Base-by-base conservation (phyloP, 2,888 invertebrate genomes). In the Philereme transversata region DNA sequence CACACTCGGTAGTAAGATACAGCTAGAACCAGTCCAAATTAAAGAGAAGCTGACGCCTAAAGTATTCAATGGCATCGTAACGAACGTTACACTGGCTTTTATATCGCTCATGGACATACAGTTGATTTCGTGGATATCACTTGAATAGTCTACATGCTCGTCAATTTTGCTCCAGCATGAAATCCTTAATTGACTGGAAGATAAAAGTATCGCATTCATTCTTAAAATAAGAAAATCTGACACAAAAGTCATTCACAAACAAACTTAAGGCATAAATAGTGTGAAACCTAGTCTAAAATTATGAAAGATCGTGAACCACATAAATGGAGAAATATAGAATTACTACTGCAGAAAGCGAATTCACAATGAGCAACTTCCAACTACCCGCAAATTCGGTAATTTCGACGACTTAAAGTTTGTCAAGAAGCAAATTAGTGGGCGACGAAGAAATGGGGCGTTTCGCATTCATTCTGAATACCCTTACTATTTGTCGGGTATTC, bases 401-500 rank as follows among this genome's bases (percentile, higher is more conserved):
- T 79, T 65, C 73, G 53, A 69, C 61, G 71, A 72, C 68, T 58
- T 71, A 66, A 85, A 84, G 81, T 86, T 86, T 77, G 76, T 75
- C 78, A 77, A 80, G 78, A 74, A 73, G 78, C 75, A 81, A 83
- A 86, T 85, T 86, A 84, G 81, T 81, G 79, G 78, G 75, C 59
- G 72, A 68, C 72, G 78, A 83, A 82, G 83, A 83, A 83, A 79
- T 73, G 77, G 71, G 73, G 71, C 71, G 72, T 60, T 67, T 68
- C 68, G 72, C 67, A 69, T 76, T 70, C 65, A 68, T 59, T 56
- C 52, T 50, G 56, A 56, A 59, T 46, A 56, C 63, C 63, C 59
- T 36, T 60, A 63, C 63, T 59, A 63, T 63, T 56, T 59, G 48
- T 48, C 50, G 36, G 50, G 47, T 51, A 43, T 59, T 49, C 36